phyloP scores from a whole-genome alignment of 2,888 invertebrate genomes.

The Hecatera dysodea region DNA sequence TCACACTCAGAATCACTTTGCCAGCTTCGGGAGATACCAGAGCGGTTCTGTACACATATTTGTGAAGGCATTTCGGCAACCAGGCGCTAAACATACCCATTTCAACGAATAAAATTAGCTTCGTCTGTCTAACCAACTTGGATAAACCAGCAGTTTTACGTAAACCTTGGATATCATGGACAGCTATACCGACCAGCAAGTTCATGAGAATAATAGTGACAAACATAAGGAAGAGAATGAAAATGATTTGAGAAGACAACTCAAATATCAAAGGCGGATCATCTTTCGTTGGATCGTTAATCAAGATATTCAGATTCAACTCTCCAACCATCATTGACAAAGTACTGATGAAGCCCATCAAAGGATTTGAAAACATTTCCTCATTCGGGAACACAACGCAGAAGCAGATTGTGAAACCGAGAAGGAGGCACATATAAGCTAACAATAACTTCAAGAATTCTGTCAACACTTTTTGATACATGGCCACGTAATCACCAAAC shows the following conservation, averaged over 20 bases:
- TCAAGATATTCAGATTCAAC: constrained; percentile 93
- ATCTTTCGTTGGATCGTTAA: constrained; percentile 93
- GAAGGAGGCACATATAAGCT: constrained; percentile 95
- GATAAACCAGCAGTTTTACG: constrained; percentile 96
- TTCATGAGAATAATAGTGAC: constrained; percentile 97
- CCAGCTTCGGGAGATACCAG: constrained; percentile 95
- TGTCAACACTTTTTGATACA: constrained; percentile 96
- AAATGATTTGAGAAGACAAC: constrained; percentile 95
- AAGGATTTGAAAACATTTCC: constrained; percentile 95
- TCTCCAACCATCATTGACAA: constrained; percentile 97
- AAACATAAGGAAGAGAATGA: constrained; percentile 95
- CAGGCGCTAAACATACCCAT: constrained; percentile 95
- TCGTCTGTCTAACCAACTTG: constrained; percentile 95
- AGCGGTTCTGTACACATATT: constrained; percentile 94
- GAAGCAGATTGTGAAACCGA: constrained; percentile 96
- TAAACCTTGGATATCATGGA: constrained; percentile 96
- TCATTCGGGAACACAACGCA: constrained; percentile 96
- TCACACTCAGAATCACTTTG: constrained; percentile 95
- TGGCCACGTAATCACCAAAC: constrained; percentile 97
- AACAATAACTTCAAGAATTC: constrained; percentile 95
- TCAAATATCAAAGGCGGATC: constrained; percentile 94
- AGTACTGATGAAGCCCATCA: constrained; percentile 95
- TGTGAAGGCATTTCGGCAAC: constrained; percentile 93
- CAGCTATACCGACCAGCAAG: constrained; percentile 96
- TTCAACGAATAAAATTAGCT: constrained; percentile 95